phyloP scores from a whole-genome alignment of 2,113 vertebrate genomes.

The Himantopus leucocephalus region DNA sequence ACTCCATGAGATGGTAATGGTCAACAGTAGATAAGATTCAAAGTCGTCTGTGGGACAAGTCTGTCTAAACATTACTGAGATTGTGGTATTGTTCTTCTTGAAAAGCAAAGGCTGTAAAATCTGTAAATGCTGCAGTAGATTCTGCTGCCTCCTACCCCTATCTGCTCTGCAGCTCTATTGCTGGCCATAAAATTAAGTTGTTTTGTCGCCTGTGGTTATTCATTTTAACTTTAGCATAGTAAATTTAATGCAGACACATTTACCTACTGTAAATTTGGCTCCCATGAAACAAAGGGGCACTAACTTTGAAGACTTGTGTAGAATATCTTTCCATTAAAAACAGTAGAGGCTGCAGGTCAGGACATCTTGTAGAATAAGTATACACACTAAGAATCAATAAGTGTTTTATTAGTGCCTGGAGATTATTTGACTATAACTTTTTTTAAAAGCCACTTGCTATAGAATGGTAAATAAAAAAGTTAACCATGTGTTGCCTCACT shows the following conservation, averaged over 20 bases:
- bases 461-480: conserved; percentile 68
- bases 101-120: conserved; percentile 25
- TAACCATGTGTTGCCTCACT: conserved; percentile 52
- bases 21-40: not conserved
- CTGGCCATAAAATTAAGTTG: conserved; percentile 53
- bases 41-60: not conserved
- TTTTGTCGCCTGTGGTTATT: conserved; percentile 55
- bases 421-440: conserved; percentile 33
- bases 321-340: conserved; percentile 51
- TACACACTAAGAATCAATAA: conserved; percentile 65
- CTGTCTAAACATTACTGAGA: conserved; percentile 1
- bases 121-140: not conserved
- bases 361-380: conserved; percentile 57
- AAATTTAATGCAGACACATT: conserved; percentile 61
- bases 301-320: conserved; percentile 26
- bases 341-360: not conserved
- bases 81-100: not conserved
- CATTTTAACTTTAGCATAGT: conserved; percentile 58
- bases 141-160: not conserved
- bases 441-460: conserved; percentile 49
- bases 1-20: not conserved
- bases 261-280: conserved; percentile 66
- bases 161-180: not conserved
- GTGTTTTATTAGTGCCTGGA: conserved; percentile 69
- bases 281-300: conserved; percentile 22